Evolutionary conservation across 2,797 vertebrate genomes (phyloP), one percentile per base, ranked within the genome.

Genomic region (Mionectes olivaceus): DNA sequence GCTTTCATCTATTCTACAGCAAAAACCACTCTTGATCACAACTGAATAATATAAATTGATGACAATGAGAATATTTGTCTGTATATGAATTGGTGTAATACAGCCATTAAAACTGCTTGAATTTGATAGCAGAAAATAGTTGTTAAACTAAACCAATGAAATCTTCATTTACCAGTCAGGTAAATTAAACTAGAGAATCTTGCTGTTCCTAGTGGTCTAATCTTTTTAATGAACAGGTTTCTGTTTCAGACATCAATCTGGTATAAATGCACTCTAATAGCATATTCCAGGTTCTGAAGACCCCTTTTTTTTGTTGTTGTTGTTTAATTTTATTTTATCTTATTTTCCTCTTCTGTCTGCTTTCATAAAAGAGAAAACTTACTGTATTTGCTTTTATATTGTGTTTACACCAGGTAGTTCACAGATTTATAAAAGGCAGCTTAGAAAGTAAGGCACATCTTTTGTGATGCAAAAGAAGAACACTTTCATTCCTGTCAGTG

Each of bases 141-240:
- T 85, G 35, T 65, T 95, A 77, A 89, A 91, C 30, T 37, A 77
- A 90, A 94, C 78, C 91, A 69, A 78, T 41, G 12, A 87, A 82
- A 85, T 74, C 80, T 94, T 95, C 19, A 63, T 91, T 94, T 89
- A 84, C 56, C 39, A 88, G 44, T 41, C 39, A 91, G 56, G 60
- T 46, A 87, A 76, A 83, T 85, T 87, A 96, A 88, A 89, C 25
- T 83, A 70, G 76, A 96, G 30, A 93, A 81, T 82, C 63, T 61
- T 87, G 25, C 32, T 57, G n/a, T 60, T 73, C 32, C 57, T 77
- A 89, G 46, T 33, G 39, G 28, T 78, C n/a, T 61, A 78, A 75
- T 57, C 28, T 56, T 67, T 60, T 76, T 79, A 88, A 86, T 73
- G 61, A 96, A 84, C 27, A 73, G 21, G 23, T 82, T 85, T 84